Percentiles rank a stretch among this genome's conserved stretches.
These are phyloP conservation scores for Solenodon paradoxus DNA, from an alignment of 2,113 vertebrate genomes.

Conservation along the genomic window DNA sequence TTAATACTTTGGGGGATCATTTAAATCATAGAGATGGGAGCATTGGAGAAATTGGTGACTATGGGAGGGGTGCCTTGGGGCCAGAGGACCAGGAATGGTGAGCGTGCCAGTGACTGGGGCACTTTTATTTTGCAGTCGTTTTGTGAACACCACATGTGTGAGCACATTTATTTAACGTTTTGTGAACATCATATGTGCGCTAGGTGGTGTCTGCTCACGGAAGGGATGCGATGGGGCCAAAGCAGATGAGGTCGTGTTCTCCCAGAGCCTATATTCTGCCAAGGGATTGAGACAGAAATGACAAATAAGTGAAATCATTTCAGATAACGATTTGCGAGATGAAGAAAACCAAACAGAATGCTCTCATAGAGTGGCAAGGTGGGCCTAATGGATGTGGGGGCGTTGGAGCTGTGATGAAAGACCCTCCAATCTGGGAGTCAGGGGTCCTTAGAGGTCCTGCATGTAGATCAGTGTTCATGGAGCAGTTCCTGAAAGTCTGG, in stretches of 20 bases:
- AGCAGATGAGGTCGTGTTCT: not conserved
- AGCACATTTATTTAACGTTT: not conserved
- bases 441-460: not conserved
- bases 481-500: not conserved
- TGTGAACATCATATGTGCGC: not conserved
- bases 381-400: not conserved
- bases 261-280: not conserved
- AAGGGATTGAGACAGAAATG: not conserved
- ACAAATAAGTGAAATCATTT: not conserved
- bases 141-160: not conserved
- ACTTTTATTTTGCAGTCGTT: not conserved
- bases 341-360: not conserved
- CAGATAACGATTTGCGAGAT: not conserved
- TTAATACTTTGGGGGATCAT: constrained; percentile 66
- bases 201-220: not conserved
- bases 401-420: not conserved
- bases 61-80: not conserved
- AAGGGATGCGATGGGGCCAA: not conserved
- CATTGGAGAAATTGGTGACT: not conserved
- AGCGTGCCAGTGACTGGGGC: not conserved
- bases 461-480: not conserved
- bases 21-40: constrained; percentile 37
- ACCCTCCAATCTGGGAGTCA: not conserved
- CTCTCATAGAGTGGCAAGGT: not conserved
- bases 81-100: not conserved